Evolutionary conservation across 2,888 invertebrate species (phyloP), one percentile per base, ranked within the genome.

Genomic region (Uloborus plumipes): DNA sequence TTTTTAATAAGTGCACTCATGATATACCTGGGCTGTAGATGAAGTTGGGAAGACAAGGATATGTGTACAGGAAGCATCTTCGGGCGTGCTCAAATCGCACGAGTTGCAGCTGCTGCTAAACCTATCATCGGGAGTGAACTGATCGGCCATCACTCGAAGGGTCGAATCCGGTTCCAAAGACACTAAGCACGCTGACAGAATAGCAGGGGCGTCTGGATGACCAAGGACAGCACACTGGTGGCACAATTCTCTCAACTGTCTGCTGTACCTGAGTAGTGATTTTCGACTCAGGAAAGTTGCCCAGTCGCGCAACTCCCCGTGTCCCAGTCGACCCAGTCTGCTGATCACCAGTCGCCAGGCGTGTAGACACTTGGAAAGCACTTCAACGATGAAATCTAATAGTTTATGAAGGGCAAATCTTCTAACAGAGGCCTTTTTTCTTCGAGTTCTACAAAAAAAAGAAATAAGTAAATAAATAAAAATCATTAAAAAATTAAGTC

Each of bases 1-100:
- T n/a, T n/a, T n/a, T n/a, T n/a, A n/a, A n/a, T n/a, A n/a, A n/a
- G n/a, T 31, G 31, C 31, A 31, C 7, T 31, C 7, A 31, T 31
- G 31, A 31, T 31, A 31, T 39, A 94, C 94, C 92, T 95, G 95
- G 81, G 97, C 95, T 78, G 95, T 95, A 61, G 97, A 97, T 84
- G 96, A 98, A 58, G 98, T 99, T 69, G 99, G 99, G 91, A 99
- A 99, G 86, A 99, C 99, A 87, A 99, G 92, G 86, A 99, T 99
- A 89, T 99, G 99, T 82, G 99, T 99, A 89, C 96, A 96, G 78
- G 97, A 95, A 85, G 97, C 96, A 90, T 99, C 99, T 85, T 97
- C 93, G 9, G 99, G 99, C 83, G 99, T 99, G 87, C 95, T 95
- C 87, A 99, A 91, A 86, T 95, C 94, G 88, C 94, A 94, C 89